These are phyloP conservation scores for Haemorhous mexicanus DNA, from an alignment of 2,113 vertebrate genomes.

Conservation along the genomic window DNA sequence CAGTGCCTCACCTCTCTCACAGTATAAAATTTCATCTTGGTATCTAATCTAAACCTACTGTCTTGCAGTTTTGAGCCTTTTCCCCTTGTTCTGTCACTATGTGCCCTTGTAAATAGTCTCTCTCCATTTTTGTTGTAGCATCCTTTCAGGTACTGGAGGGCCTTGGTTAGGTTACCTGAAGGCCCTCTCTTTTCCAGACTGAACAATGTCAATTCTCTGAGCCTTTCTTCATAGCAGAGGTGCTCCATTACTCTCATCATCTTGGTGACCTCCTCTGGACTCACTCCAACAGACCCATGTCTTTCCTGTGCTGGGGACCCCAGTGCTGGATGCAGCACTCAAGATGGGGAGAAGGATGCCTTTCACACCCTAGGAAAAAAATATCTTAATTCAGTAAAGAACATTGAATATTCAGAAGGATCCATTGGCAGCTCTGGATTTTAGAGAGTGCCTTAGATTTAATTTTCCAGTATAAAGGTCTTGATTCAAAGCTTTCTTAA, in stretches of 20 bases:
- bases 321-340: neutral
- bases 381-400: neutral
- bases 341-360: neutral
- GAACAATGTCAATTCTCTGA: neutral
- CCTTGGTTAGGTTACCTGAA: neutral
- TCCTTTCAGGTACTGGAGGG: neutral
- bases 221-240: neutral
- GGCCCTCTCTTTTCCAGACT: neutral
- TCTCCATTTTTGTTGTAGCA: neutral
- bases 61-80: neutral
- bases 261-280: neutral
- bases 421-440: neutral
- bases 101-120: neutral
- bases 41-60: neutral
- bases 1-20: neutral
- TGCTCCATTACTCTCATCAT: neutral
- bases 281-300: neutral
- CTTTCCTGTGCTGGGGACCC: neutral
- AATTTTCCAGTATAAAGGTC: neutral
- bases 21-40: neutral
- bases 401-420: neutral
- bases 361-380: neutral
- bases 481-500: conserved; percentile 5
- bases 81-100: neutral
- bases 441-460: neutral